phyloP scores from a whole-genome alignment of 1,140 invertebrate species.

The Calycopis cecrops region DNA sequence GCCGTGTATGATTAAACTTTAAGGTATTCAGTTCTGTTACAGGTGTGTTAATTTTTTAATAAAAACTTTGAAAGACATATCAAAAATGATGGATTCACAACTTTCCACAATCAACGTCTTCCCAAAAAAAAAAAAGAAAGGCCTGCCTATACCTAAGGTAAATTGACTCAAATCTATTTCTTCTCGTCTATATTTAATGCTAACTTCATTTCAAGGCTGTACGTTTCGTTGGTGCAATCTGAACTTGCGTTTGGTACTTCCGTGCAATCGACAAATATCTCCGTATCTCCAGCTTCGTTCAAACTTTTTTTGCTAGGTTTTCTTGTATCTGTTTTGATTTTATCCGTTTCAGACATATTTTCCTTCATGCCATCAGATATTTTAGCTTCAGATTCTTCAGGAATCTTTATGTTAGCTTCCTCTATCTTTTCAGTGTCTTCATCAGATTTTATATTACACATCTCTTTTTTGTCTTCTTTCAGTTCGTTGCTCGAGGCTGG shows the following conservation, averaged over 20 bases:
- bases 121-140: no score
- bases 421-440: constrained; percentile 2
- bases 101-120: no score
- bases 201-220: constrained; percentile 60
- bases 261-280: constrained; percentile 54
- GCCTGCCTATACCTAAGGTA: no score
- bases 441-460: constrained; percentile 1
- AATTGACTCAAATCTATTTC: constrained; percentile 15
- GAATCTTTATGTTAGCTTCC: no score
- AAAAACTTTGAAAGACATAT: no score
- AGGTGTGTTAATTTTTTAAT: no score
- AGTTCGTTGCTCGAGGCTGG: no score
- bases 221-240: constrained; percentile 32
- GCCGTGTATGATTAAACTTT: no score
- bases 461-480: no score
- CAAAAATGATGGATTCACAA: no score
- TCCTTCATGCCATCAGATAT: constrained; percentile 16
- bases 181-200: constrained; percentile 34
- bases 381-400: neutral
- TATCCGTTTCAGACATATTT: neutral
- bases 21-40: no score
- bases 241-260: constrained; percentile 22
- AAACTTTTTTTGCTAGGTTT: constrained; percentile 18
- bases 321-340: neutral
- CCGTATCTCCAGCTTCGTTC: constrained; percentile 26